These are phyloP conservation scores for Drosophila differens DNA, from an alignment of 2,888 invertebrate genomes.

Conservation along the genomic window DNA sequence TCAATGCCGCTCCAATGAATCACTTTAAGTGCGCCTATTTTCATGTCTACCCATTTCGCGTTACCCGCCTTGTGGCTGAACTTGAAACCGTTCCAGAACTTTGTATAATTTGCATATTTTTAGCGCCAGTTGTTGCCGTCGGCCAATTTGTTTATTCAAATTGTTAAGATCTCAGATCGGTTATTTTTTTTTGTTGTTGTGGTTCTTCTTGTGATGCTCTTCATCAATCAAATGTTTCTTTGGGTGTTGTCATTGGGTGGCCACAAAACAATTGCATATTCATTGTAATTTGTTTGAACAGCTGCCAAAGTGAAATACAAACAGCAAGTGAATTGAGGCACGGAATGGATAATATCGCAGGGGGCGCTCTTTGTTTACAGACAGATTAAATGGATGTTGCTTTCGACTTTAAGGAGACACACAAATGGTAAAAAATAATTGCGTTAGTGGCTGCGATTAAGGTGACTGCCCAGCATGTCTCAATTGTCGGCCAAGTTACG, in stretches of 20 bases:
- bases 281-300: conserved; percentile 80
- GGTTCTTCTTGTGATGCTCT: conserved; percentile 50
- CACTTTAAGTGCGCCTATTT: conserved; percentile 68
- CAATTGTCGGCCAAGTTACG: conserved; percentile 24
- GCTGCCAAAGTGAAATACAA: conserved; percentile 61
- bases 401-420: conserved; percentile 64
- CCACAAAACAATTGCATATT: conserved; percentile 72
- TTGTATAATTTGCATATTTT: conserved; percentile 53
- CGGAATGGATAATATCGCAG: not conserved
- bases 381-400: conserved; percentile 53
- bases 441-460: conserved; percentile 39
- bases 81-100: conserved; percentile 27
- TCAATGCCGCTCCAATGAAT: conserved; percentile 69
- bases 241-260: conserved; percentile 14
- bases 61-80: conserved; percentile 20
- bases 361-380: conserved; percentile 53
- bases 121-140: conserved; percentile 10
- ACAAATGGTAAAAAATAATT: conserved; percentile 73
- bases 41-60: conserved; percentile 41
- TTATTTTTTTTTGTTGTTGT: conserved; percentile 9
- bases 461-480: conserved; percentile 40
- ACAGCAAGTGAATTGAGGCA: conserved; percentile 21
- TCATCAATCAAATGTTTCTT: conserved; percentile 76
- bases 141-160: conserved; percentile 66
- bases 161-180: conserved; percentile 64